Evolutionary conservation across 2,113 vertebrate genomes (phyloP).

Genomic region (Catharus bicknelli): DNA sequence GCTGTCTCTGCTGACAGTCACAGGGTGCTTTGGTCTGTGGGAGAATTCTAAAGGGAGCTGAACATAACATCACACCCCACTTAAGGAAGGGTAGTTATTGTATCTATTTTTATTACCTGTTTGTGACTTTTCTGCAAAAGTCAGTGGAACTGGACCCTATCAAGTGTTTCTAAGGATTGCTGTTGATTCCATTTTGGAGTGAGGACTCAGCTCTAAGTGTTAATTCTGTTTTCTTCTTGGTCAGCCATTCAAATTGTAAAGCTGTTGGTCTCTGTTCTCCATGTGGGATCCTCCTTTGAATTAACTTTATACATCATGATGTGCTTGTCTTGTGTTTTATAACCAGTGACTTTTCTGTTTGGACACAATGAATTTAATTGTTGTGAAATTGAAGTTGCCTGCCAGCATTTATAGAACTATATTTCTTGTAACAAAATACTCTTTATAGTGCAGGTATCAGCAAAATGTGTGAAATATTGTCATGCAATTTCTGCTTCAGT

Average conservation of each 20-base stretch:
- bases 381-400: neutral
- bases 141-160: neutral
- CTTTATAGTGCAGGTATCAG: neutral
- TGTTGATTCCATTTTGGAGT: neutral
- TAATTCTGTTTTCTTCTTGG: neutral
- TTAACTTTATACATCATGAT: neutral
- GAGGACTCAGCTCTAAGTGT: neutral
- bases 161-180: neutral
- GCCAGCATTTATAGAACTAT: neutral
- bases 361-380: neutral
- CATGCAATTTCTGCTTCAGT: neutral
- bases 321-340: slow-evolving; percentile 5
- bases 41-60: neutral
- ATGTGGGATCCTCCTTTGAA: neutral
- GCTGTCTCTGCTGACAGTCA: neutral
- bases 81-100: neutral
- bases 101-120: neutral
- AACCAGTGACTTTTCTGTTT: slow-evolving; percentile 5
- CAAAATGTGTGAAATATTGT: neutral
- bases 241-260: neutral
- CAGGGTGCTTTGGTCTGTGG: neutral
- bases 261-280: neutral
- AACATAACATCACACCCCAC: neutral
- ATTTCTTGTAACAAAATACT: neutral
- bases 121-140: neutral